Percentiles rank a stretch among this genome's conserved stretches.
These are phyloP conservation scores for Adoxophyes honmai DNA, from an alignment of 1,140 invertebrate species.

Conservation along the genomic window DNA sequence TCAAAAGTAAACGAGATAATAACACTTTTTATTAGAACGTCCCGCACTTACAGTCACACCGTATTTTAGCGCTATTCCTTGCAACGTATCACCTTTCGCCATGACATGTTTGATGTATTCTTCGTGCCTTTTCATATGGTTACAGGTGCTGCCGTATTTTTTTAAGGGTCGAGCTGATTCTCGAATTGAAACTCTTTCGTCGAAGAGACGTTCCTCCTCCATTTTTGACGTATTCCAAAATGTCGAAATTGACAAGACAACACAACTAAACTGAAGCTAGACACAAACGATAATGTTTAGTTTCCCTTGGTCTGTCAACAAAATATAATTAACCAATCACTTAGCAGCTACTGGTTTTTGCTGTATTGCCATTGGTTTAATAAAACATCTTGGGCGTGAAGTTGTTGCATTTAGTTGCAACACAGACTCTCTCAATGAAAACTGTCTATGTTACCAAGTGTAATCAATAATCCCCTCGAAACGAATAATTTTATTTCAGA, in stretches of 20 bases:
- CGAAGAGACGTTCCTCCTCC: conserved; percentile 86
- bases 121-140: conserved; percentile 81
- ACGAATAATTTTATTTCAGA: too few species aligned
- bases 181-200: conserved; percentile 90
- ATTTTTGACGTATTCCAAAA: conserved; percentile 72
- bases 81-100: conserved; percentile 89
- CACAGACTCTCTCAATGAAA: not conserved
- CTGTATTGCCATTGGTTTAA: not conserved
- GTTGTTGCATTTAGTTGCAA: not conserved
- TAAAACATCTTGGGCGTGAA: not conserved
- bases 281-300: not conserved
- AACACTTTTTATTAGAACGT: conserved; percentile 52
- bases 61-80: conserved; percentile 95
- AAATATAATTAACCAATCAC: not conserved
- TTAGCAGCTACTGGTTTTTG: not conserved
- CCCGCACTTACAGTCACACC: conserved; percentile 88
- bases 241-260: conserved; percentile 32
- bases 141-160: conserved; percentile 93
- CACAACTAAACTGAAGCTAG: conserved; percentile 35
- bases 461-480: not conserved
- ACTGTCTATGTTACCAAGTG: not conserved
- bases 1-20: conserved; percentile 39
- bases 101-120: conserved; percentile 89
- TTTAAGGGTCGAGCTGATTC: conserved; percentile 89
- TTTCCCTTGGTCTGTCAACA: not conserved